Conservation (phyloP, 2,888 invertebrate genomes). For the Bruchidius siliquastri region DNA sequence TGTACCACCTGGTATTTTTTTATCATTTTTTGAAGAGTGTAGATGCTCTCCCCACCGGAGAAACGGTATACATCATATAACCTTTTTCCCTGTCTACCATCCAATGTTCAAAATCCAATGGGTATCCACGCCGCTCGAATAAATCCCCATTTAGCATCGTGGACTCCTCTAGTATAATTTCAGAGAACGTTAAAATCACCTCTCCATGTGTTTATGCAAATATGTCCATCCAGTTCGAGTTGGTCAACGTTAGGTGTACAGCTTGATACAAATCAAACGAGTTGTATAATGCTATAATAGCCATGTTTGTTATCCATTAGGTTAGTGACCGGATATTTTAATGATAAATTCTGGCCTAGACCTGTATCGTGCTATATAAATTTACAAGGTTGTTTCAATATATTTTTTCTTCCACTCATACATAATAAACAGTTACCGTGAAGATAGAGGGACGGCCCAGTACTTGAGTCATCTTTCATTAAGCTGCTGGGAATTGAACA, state of each 20-base stretch:
- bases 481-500: too few species aligned
- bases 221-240: not conserved
- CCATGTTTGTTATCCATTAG: not conserved
- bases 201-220: not conserved
- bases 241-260: not conserved
- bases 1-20: too few species aligned
- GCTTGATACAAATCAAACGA: not conserved
- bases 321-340: not conserved
- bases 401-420: not conserved
- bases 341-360: not conserved
- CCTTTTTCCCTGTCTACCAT: too few species aligned
- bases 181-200: not conserved
- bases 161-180: not conserved
- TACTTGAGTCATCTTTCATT: too few species aligned
- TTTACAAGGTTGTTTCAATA: not conserved
- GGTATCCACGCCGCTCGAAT: too few species aligned
- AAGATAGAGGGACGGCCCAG: not conserved
- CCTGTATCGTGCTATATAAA: not conserved
- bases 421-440: not conserved
- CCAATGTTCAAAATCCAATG: too few species aligned
- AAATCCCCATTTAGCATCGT: too few species aligned
- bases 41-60: too few species aligned
- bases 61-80: too few species aligned
- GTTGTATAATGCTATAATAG: not conserved
- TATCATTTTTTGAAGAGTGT: too few species aligned